Base-by-base conservation (phyloP, 2,797 vertebrate species). In the Sebastes melanostomus region DNA sequence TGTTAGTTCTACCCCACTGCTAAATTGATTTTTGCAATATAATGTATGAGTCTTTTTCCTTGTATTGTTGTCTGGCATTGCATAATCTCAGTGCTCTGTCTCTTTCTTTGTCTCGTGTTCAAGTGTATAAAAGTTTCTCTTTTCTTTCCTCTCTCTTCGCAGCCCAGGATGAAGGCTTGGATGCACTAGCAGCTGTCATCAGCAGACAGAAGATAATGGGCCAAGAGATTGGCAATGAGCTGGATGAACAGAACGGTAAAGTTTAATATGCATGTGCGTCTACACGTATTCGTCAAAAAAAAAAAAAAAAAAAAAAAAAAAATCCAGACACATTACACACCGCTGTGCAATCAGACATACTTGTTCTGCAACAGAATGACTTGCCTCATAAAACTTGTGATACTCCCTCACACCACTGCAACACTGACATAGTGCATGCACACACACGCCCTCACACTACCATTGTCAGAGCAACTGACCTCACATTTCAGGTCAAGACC, bases 221-320 rank as follows among this genome's bases (percentile, higher is more conserved):
- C 42, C 97, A 96, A 86, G 98, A 99, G 71, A 99, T 99, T 50
- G 97, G 98, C 78, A 99, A 98, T 4, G 98, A 99, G 79, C 94
- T 99, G 91, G 98, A 98, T 3, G 97, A 99, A 75, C 98, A 99
- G 52, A 99, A 98, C 0, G 98, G 98, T 99, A 96, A 96, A 94
- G 79, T 77, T 86, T 2, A 25, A 63, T 73, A 22, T 65, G 38
- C 56, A 38, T 60, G 56, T 61, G 66, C 6, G 32, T 86, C 46
- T 76, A 60, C 59, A 69, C 13, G 36, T 72, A 81, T 86, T 62
- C 2, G 60, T 88, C 76, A 27, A 27, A 27, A 27, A 27, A 27
- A 27, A 42, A 16, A 46, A 42, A n/a, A n/a, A n/a, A 46, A 86
- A 86, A 46, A 62, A 3, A 25, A 25, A 25, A 46, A 46, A 46